Evolutionary conservation across 2,797 vertebrate genomes (phyloP), one percentile per base, ranked within the genome.

Genomic region (Platalea minor): DNA sequence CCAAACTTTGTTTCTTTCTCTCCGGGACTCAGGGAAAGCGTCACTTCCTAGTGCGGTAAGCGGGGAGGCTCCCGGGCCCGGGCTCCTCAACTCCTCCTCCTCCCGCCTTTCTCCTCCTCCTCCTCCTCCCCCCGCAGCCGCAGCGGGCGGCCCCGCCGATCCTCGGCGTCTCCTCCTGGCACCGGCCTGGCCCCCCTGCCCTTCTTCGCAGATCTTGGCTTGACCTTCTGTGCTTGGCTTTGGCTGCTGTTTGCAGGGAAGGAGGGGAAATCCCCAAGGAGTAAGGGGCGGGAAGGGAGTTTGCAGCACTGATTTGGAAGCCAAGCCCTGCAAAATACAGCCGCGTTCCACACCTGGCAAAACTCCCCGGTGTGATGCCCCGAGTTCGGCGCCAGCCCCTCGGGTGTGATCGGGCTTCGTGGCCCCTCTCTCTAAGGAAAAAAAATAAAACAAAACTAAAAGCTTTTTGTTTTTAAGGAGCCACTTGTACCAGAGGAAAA

Each of bases 11-110:
- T 97, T 98, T 97, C 97, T 97, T 95, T 97, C 94, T 94, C 96
- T 95, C 88, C 89, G 88, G 97, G 97, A 97, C 97, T 97, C 92
- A 87, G 97, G 96, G 96, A 98, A 97, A 96, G 98, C 98, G 98
- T 98, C 98, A 98, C 98, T 99, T 99, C 98, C 98, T 98, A 97
- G 97, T 98, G 64, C 79, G 75, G 91, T 93, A 31, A 94, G 92
- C 92, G 92, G 91, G 96, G 96, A 95, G 97, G 91, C 93, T 97
- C 95, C 95, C 28, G 33, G 61, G 82, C 91, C 90, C 70, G 91
- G 48, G 72, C 91, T 91, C 68, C 77, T 95, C 97, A 93, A 95
- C 97, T 56, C 88, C 97, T 96, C 94, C 96, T 96, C 93, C 78
- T 85, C 94, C 96, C 90, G 31, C 48, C 89, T 41, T 31, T 67